phyloP scores from a whole-genome alignment of 2,888 invertebrate genomes.

The Rutpela maculata region DNA sequence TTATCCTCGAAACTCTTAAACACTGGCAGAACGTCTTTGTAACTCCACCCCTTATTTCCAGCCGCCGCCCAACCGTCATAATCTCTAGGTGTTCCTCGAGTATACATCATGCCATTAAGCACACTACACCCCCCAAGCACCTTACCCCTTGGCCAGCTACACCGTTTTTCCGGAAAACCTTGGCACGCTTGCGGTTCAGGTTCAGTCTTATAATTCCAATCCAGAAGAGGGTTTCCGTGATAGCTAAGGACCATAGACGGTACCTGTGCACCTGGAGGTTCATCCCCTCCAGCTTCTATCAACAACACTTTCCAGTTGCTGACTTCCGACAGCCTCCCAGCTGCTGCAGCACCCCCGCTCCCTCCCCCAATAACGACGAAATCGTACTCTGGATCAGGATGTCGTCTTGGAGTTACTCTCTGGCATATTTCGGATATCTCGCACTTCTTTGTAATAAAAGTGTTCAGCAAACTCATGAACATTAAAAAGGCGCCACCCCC shows the following conservation, averaged over 20 bases:
- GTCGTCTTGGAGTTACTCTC: slow-evolving; percentile 74
- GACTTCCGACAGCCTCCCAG: slow-evolving; percentile 80
- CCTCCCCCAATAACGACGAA: slow-evolving; percentile 83
- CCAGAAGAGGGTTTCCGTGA: slow-evolving; percentile 78
- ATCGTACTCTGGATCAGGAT: slow-evolving; percentile 77
- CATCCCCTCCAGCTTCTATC: slow-evolving; percentile 84
- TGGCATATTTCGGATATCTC: slow-evolving; percentile 78
- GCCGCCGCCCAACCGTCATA: slow-evolving; percentile 85
- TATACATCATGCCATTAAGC: slow-evolving; percentile 91
- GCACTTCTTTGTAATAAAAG: slow-evolving; percentile 78
- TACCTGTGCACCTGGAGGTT: slow-evolving; percentile 79
- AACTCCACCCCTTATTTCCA: slow-evolving; percentile 87
- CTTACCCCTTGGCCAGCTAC: slow-evolving; percentile 84
- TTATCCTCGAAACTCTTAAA: slow-evolving; percentile 83
- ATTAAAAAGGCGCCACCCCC: slow-evolving; percentile 78
- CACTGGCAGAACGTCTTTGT: slow-evolving; percentile 85
- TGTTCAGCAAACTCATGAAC: slow-evolving; percentile 81
- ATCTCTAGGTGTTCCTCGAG: slow-evolving; percentile 84
- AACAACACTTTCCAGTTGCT: slow-evolving; percentile 82
- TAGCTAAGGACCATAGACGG: slow-evolving; percentile 84
- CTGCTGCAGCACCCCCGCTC: slow-evolving; percentile 80
- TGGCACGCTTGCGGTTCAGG: slow-evolving; percentile 80
- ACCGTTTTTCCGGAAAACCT: slow-evolving; percentile 75
- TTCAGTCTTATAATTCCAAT: slow-evolving; percentile 82
- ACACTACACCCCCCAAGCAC: slow-evolving; percentile 83